Evolutionary conservation across 2,888 invertebrate species (phyloP).

Genomic region (Macrosoma leucophasiata): DNA sequence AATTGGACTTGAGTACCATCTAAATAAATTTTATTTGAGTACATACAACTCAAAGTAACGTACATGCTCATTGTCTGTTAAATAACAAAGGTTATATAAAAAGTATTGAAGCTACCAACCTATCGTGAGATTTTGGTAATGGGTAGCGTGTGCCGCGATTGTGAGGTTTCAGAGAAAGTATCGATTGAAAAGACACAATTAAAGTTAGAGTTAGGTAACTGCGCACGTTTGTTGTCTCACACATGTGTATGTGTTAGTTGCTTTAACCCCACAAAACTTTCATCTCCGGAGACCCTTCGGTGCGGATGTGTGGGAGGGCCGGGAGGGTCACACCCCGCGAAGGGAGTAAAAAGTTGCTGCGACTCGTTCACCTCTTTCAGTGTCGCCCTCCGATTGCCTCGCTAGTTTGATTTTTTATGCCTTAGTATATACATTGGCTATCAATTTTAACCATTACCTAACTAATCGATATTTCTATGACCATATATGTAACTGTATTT

Average conservation of each 20-base stretch:
- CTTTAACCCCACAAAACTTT: slow-evolving; percentile 72
- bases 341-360: slow-evolving; percentile 74
- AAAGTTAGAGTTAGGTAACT: slow-evolving; percentile 73
- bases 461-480: no score
- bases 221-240: slow-evolving; percentile 67
- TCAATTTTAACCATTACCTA: no score
- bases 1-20: slow-evolving; percentile 1
- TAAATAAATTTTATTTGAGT: no score
- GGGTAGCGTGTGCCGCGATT: slow-evolving; percentile 34
- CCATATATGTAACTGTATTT: no score
- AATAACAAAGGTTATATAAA: no score
- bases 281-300: slow-evolving; percentile 64
- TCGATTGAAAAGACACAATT: slow-evolving; percentile 76
- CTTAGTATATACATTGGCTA: no score
- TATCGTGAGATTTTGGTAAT: no score
- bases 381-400: slow-evolving; percentile 64
- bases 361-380: slow-evolving; percentile 75
- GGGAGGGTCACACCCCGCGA: slow-evolving; percentile 48
- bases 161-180: slow-evolving; percentile 45
- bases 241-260: slow-evolving; percentile 57
- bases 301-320: slow-evolving; percentile 39
- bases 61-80: no score
- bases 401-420: slow-evolving; percentile 49
- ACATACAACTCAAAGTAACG: no score
- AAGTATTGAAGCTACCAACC: no score